These are phyloP conservation scores for Melipona beecheii DNA, from an alignment of 2,888 invertebrate genomes.

Conservation along the genomic window DNA sequence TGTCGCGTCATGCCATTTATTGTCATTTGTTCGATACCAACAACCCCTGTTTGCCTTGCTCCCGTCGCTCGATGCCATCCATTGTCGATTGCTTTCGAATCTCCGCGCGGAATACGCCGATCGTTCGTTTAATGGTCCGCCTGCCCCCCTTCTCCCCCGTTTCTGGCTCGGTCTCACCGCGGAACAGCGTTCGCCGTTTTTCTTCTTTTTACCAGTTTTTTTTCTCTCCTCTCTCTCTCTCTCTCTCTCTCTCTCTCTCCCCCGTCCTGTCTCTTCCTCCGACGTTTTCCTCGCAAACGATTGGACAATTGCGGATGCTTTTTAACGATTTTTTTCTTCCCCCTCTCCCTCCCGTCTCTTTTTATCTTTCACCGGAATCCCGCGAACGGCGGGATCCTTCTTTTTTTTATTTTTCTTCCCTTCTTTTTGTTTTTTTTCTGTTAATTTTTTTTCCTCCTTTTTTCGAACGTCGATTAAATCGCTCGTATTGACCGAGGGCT, in stretches of 20 bases:
- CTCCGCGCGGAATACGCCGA: slow-evolving; percentile 35
- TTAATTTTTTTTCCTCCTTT: slow-evolving; percentile 10
- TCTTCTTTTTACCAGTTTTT: neutral
- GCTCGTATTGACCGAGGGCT: slow-evolving; percentile 21
- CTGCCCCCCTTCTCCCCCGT: neutral
- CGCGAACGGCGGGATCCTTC: neutral
- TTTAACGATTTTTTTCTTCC: slow-evolving; percentile 18
- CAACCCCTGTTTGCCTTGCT: slow-evolving; percentile 54
- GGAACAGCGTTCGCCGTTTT: neutral
- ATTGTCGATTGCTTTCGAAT: slow-evolving; percentile 54
- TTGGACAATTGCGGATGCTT: slow-evolving; percentile 13
- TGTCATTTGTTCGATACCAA: slow-evolving; percentile 80
- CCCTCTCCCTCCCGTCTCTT: neutral
- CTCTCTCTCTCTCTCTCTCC: neutral
- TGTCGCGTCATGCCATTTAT: slow-evolving; percentile 78
- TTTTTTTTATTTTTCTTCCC: neutral
- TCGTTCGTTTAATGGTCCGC: slow-evolving; percentile 42
- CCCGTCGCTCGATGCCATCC: slow-evolving; percentile 44
- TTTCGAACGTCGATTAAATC: slow-evolving; percentile 39
- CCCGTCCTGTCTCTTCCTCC: too few relatives aligned
- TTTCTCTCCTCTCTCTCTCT: too few relatives aligned
- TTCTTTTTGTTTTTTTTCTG: neutral
- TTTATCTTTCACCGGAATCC: neutral
- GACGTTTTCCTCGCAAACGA: slow-evolving; percentile 4
- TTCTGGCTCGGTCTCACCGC: neutral